Evolutionary conservation across 2,797 vertebrate genomes (phyloP), one percentile per base, ranked within the genome.

Genomic region (Sebastes trivittatus): DNA sequence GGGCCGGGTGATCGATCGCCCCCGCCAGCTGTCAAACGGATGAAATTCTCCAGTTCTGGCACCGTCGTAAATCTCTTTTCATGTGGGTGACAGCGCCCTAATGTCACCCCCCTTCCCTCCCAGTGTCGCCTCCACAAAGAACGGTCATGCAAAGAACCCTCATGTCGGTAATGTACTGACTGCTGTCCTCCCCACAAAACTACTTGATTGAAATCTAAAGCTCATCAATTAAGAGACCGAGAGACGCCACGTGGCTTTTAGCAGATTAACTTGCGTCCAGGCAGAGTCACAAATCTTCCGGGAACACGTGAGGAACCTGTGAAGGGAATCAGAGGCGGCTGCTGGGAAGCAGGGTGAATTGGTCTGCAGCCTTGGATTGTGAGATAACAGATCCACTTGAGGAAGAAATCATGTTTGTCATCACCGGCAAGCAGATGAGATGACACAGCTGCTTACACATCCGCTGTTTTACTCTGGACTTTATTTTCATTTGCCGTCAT

Each of bases 21-120:
- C 77, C 86, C 81, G 83, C 68, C 82, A 83, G 79, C 82, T 89
- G 90, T 94, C 91, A 92, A 86, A 87, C 55, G 63, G 80, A 88
- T 87, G 77, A 92, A 89, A 90, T 87, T 87, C 88, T 88, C 82
- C 73, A 68, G 60, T 61, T 85, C 72, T 85, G 88, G 86, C 88
- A 80, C 67, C 7, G 52, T 82, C 78, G 23, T 94, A 87, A 93
- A 93, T 94, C 93, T 94, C 76, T 29, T 83, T 72, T 80, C 76
- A 75, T 61, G 66, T 67, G 65, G 67, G 69, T 82, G 90, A 91
- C 81, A 75, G 80, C 25, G 29, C 64, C 63, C 83, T 89, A 79
- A 88, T 85, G 87, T 78, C 70, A 80, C 73, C 78, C 23, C 9
- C 63, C 63, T 38, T 11, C 36, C 36, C 36, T 13, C 36, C 36